Conservation (phyloP, 2,888 invertebrate genomes). For the Drosophila fungiperda region DNA sequence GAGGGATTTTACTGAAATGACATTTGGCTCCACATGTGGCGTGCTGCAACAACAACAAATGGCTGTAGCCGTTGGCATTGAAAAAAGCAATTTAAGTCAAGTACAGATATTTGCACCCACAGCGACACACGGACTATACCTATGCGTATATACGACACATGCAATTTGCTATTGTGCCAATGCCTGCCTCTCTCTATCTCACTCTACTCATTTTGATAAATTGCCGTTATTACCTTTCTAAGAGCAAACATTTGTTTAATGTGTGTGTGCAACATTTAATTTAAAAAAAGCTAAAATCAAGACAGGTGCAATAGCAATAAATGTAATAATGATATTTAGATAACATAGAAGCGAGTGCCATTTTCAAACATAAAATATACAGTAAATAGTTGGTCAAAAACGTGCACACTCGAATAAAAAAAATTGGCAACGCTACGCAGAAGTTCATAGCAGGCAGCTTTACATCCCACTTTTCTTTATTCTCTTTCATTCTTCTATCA, state of each 20-base stretch:
- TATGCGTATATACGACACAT: slow-evolving; percentile 26
- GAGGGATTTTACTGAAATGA: slow-evolving; percentile 84
- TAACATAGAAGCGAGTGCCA: neutral
- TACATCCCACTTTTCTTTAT: too few relatives aligned
- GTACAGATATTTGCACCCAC: slow-evolving; percentile 50
- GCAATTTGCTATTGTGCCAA: slow-evolving; percentile 55
- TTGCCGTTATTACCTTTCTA: slow-evolving; percentile 78
- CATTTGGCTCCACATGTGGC: slow-evolving; percentile 83
- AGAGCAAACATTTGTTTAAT: slow-evolving; percentile 51
- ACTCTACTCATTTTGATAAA: slow-evolving; percentile 73
- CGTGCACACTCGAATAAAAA: neutral
- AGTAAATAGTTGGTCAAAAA: neutral
- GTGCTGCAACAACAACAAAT: slow-evolving; percentile 53
- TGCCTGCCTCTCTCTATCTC: neutral
- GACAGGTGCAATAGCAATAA: slow-evolving; percentile 71
- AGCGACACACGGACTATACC: slow-evolving; percentile 14
- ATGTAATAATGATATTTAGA: slow-evolving; percentile 50
- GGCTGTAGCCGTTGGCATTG: slow-evolving; percentile 76
- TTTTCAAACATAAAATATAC: neutral
- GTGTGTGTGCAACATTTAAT: slow-evolving; percentile 46
- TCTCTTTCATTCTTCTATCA: too few relatives aligned
- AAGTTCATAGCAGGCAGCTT: neutral
- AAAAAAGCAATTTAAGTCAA: slow-evolving; percentile 81
- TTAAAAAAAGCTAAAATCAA: slow-evolving; percentile 70
- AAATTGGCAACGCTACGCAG: too few relatives aligned